Evolutionary conservation across 2,797 vertebrate species (phyloP).

Genomic region (Ara ararauna): DNA sequence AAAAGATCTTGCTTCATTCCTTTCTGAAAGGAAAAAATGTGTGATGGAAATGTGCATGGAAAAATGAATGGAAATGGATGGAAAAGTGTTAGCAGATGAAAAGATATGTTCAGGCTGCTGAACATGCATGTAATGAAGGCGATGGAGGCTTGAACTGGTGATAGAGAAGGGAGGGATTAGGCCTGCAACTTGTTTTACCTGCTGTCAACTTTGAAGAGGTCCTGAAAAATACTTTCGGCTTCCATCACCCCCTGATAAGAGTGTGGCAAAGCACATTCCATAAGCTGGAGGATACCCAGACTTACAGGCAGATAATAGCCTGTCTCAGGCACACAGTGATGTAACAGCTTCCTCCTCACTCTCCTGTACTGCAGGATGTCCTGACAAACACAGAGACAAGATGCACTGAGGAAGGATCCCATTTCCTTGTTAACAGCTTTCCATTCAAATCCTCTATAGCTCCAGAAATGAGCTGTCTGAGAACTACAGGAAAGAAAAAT

Average conservation of each 20-base stretch:
- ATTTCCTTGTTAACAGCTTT: neutral
- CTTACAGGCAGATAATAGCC: neutral
- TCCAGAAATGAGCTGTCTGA: neutral
- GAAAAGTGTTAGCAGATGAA: neutral
- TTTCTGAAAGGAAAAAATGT: neutral
- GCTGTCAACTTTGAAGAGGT: neutral
- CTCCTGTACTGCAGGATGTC: neutral
- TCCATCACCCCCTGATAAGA: neutral
- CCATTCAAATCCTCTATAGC: neutral
- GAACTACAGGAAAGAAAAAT: neutral
- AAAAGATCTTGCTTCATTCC: neutral
- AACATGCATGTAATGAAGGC: neutral
- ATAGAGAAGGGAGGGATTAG: neutral
- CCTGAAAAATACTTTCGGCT: neutral
- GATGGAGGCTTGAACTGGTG: neutral
- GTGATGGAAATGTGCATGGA: neutral
- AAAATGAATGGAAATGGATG: neutral
- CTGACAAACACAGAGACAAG: rapidly evolving
- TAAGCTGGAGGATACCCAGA: neutral
- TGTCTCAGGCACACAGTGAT: neutral
- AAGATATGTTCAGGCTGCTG: neutral
- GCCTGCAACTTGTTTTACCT: neutral
- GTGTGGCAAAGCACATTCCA: neutral
- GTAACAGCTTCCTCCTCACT: neutral
- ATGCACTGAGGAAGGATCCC: neutral